Evolutionary conservation across 1,140 invertebrate species (phyloP), one percentile per base, ranked within the genome.

Genomic region (Adoxophyes honmai): DNA sequence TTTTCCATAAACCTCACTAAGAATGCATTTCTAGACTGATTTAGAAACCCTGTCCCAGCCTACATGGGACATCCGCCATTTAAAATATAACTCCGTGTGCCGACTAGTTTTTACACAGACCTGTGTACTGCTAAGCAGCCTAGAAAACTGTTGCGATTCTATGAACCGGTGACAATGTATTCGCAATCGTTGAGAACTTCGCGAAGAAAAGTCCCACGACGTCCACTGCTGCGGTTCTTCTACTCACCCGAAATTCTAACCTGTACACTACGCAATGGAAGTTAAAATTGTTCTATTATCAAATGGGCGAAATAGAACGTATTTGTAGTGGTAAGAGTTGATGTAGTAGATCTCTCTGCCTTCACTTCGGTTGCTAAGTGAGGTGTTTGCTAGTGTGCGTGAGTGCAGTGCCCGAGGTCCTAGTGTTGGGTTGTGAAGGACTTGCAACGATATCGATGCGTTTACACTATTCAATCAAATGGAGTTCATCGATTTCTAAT

Each of bases 351-450:
- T 83, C 72, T 78, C 73, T 73, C 70, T 80, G 81, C 76, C 74
- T 80, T 81, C 81, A 78, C 77, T 80, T 81, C 64, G 59, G 81
- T 85, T 83, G 77, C 81, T 80, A 85, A 67, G 78, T 77, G 77
- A 72, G 63, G n/a, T 42, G 37, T 73, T 58, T 52, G 58, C 18
- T 28, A 75, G 76, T 76, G 70, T 72, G 70, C 7, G 74, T 77
- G 80, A 76, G 77, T 76, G 75, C 77, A 81, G 67, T 75, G 73
- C 56, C 71, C 75, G 68, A 63, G 52, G 56, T 37, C 21, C n/a
- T 70, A 79, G 75, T 54, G 75, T 52, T 70, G 78, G 13, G 18
- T 56, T 33, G 11, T 33, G 42, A 34, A 42, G 21, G 6, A 35
- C 35, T 69, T 58, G 57, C 59, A 60, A 6, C 21, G 21, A 28